A percentile compares a stretch with the other conserved stretches of the same genome.
Conservation (phyloP, 2,113 vertebrate genomes). For the Eira barbara region DNA sequence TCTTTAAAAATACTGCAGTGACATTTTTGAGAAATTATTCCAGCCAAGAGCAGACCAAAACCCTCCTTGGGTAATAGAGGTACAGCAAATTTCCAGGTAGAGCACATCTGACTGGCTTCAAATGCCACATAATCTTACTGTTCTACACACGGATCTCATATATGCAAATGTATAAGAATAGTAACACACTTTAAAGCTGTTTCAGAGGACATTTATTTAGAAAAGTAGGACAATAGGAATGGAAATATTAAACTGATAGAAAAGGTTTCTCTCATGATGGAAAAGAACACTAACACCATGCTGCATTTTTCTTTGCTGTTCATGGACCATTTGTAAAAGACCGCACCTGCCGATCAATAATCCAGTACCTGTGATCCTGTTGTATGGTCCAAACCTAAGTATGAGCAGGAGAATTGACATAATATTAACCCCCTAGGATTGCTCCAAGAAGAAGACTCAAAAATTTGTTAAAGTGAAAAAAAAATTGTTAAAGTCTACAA, state of each 20-base stretch:
- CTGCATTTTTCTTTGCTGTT: conserved; percentile 51
- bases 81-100: background rate
- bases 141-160: background rate
- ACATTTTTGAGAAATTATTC: background rate
- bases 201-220: background rate
- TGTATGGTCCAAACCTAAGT: background rate
- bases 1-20: background rate
- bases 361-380: background rate
- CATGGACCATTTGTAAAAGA: conserved; percentile 37
- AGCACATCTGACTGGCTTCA: background rate
- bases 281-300: conserved; percentile 35
- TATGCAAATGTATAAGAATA: background rate
- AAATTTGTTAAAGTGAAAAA: background rate
- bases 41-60: background rate
- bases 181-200: background rate
- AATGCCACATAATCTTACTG: background rate
- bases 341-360: conserved; percentile 39
- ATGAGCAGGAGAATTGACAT: background rate
- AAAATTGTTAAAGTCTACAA: background rate
- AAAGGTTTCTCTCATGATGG: background rate
- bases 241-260: conserved; percentile 40
- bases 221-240: background rate
- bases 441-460: background rate
- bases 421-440: background rate
- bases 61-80: background rate